phyloP scores from a whole-genome alignment of 2,888 invertebrate species.

The Callyntrura guangdongensis region DNA sequence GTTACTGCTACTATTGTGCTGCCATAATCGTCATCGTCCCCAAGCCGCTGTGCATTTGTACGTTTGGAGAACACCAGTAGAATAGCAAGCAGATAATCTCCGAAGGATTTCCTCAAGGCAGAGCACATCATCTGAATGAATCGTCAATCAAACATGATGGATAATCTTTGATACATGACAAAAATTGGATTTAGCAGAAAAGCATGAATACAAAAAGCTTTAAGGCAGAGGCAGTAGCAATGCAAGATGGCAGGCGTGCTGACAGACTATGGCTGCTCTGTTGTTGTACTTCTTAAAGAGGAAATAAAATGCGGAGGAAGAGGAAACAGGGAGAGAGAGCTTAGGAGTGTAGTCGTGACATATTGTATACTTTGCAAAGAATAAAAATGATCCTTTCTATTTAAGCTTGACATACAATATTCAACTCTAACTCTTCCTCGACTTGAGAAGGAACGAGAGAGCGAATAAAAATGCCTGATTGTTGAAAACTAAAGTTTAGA shows the following conservation, averaged over 20 bases:
- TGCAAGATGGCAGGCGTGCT: not conserved
- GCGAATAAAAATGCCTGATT: conserved; percentile 41
- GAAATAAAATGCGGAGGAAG: conserved; percentile 39
- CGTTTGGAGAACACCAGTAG: conserved; percentile 57
- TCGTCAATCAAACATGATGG: conserved; percentile 78
- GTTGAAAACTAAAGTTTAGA: conserved; percentile 44
- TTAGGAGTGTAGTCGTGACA: conserved; percentile 60
- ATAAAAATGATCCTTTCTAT: conserved; percentile 59
- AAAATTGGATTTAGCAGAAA: conserved; percentile 77
- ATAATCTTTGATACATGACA: conserved; percentile 78
- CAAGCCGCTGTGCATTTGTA: not conserved
- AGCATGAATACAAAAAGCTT: conserved; percentile 69
- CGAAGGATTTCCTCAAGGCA: conserved; percentile 74
- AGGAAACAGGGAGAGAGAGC: conserved; percentile 10
- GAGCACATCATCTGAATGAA: conserved; percentile 79
- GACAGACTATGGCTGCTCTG: conserved; percentile 12
- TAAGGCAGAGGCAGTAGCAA: conserved; percentile 28
- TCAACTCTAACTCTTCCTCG: conserved; percentile 29
- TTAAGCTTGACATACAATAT: conserved; percentile 56
- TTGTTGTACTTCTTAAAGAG: conserved; percentile 45
- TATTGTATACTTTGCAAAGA: conserved; percentile 58
- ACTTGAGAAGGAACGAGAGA: conserved; percentile 14
- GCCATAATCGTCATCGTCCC: not conserved
- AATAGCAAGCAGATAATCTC: conserved; percentile 77
- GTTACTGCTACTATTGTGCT: conserved; percentile 14